A percentile compares a stretch with the other conserved stretches of the same genome.
Conservation (phyloP, 2,888 invertebrate species). For the Lysandra bellargus region DNA sequence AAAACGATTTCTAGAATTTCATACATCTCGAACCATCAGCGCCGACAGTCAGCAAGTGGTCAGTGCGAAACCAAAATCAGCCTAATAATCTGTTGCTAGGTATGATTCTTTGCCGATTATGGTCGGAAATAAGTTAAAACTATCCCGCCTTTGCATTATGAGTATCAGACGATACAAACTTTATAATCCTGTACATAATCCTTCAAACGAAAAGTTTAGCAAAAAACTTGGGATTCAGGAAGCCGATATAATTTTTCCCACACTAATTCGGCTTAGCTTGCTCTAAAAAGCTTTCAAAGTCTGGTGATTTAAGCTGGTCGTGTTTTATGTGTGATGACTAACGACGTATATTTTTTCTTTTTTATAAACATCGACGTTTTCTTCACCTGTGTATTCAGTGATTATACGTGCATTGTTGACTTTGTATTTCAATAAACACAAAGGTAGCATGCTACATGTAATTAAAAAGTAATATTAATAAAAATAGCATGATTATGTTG, state of each 20-base stretch:
- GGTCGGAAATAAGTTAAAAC: neutral
- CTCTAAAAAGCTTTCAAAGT: constrained; percentile 10
- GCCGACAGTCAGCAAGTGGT: too few relatives aligned
- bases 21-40: too few relatives aligned
- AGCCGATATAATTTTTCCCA: neutral
- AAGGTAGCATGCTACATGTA: too few relatives aligned
- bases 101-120: neutral
- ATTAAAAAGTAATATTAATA: too few relatives aligned
- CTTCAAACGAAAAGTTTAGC: constrained; percentile 19
- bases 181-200: constrained; percentile 26
- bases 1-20: too few relatives aligned
- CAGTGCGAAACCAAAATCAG: too few relatives aligned
- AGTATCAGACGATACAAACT: neutral
- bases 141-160: neutral
- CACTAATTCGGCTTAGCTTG: constrained; percentile 14
- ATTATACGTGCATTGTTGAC: too few relatives aligned
- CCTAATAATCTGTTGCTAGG: too few relatives aligned
- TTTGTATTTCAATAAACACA: too few relatives aligned
- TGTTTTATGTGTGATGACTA: neutral
- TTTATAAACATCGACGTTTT: too few relatives aligned
- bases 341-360: neutral
- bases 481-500: too few relatives aligned
- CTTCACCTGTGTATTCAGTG: too few relatives aligned
- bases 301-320: neutral
- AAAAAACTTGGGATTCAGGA: constrained; percentile 12